Evolutionary conservation across 1,140 invertebrate species (phyloP).

Genomic region (Muscidifurax raptorellus): DNA sequence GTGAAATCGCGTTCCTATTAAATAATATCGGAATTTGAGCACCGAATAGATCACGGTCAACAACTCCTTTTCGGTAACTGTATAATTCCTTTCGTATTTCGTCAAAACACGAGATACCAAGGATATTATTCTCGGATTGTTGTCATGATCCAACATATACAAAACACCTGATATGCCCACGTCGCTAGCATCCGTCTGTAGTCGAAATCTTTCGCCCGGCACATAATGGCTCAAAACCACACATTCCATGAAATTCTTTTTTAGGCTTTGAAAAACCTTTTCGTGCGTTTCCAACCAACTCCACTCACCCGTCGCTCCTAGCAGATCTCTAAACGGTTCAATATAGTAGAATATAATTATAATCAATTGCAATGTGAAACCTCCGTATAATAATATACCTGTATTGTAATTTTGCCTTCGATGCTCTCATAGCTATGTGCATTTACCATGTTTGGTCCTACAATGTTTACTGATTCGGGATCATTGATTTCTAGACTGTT

Average conservation of each 20-base stretch:
- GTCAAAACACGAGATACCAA: conserved; percentile 51
- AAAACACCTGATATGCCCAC: conserved; percentile 30
- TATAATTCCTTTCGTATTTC: background rate
- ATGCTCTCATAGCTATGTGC: too few relatives aligned
- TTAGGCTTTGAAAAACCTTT: conserved; percentile 43
- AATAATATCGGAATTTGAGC: too few relatives aligned
- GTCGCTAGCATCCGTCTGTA: conserved; percentile 27
- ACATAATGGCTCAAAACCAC: conserved; percentile 49
- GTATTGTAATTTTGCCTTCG: too few relatives aligned
- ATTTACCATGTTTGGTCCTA: too few relatives aligned
- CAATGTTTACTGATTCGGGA: too few relatives aligned
- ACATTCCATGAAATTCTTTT: conserved; percentile 48
- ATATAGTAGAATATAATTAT: too few relatives aligned
- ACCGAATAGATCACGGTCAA: too few relatives aligned
- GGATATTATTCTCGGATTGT: conserved; percentile 47
- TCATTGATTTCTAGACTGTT: too few relatives aligned
- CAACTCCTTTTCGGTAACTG: too few relatives aligned
- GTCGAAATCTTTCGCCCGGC: conserved; percentile 26
- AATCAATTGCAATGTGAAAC: too few relatives aligned
- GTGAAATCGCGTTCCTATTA: too few relatives aligned
- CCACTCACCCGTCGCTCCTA: conserved; percentile 43
- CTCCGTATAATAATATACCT: too few relatives aligned
- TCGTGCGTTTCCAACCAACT: conserved; percentile 39
- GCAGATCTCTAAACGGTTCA: conserved; percentile 7
- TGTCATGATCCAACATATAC: conserved; percentile 47